phyloP scores from a whole-genome alignment of 2,888 invertebrate species.

The Poecilobothrus nobilitatus region DNA sequence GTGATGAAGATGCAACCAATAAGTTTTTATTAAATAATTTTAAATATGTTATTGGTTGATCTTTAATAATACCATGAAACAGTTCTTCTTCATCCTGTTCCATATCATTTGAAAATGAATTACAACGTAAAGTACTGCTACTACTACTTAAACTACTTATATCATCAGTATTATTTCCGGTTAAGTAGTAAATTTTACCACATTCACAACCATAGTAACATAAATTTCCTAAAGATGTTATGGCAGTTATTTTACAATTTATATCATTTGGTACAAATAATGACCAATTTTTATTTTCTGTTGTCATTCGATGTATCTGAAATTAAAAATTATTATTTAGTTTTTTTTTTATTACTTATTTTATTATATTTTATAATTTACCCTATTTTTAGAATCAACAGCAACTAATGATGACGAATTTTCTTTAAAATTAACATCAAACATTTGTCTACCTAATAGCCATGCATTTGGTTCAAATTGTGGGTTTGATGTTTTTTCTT shows the following conservation, averaged over 20 bases:
- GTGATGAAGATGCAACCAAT: slow-evolving; percentile 30
- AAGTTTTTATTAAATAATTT: slow-evolving; percentile 29
- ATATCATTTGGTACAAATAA: slow-evolving; percentile 27
- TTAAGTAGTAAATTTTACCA: slow-evolving; percentile 33
- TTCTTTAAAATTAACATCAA: slow-evolving; percentile 28
- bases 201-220: slow-evolving; percentile 33
- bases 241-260: slow-evolving; percentile 30
- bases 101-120: slow-evolving; percentile 10
- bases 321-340: slow-evolving; percentile 4
- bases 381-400: slow-evolving; percentile 36
- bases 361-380: slow-evolving; percentile 20
- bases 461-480: slow-evolving; percentile 35
- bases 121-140: not conserved
- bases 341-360: not conserved
- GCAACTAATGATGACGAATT: slow-evolving; percentile 28
- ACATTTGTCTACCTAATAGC: slow-evolving; percentile 31
- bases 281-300: slow-evolving; percentile 30
- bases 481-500: slow-evolving; percentile 24
- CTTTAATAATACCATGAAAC: slow-evolving; percentile 20
- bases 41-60: slow-evolving; percentile 29
- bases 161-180: not conserved
- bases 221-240: slow-evolving; percentile 24
- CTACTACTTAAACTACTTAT: not conserved
- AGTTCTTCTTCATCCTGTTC: slow-evolving; percentile 21
- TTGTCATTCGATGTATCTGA: slow-evolving; percentile 34